These are phyloP conservation scores for Camponotus floridanus DNA, from an alignment of 1,140 invertebrate genomes.

Conservation along the genomic window DNA sequence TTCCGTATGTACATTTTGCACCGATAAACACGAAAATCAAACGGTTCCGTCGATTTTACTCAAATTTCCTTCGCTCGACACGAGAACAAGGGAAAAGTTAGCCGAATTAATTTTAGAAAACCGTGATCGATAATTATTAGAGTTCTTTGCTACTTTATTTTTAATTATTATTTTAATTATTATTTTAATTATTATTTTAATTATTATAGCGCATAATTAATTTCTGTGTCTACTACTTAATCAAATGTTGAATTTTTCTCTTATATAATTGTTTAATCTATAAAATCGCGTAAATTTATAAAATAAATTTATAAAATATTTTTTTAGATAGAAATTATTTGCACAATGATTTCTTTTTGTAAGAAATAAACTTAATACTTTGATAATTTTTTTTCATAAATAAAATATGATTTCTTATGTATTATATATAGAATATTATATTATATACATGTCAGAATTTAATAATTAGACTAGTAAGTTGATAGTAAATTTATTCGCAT, in stretches of 20 bases:
- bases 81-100: conserved; percentile 5
- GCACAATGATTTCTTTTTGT: too few relatives aligned
- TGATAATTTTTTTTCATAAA: neutral
- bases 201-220: neutral
- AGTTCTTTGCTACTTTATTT: neutral
- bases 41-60: conserved; percentile 36
- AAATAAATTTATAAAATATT: neutral
- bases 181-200: neutral
- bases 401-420: neutral
- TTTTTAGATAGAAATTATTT: neutral
- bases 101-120: conserved; percentile 29
- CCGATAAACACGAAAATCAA: conserved; percentile 63
- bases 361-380: too few relatives aligned
- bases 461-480: conserved; percentile 15
- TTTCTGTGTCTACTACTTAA: neutral
- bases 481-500: neutral
- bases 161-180: neutral
- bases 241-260: too few relatives aligned
- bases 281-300: neutral
- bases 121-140: conserved; percentile 35
- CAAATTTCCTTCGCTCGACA: conserved; percentile 44
- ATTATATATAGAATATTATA: neutral
- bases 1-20: conserved; percentile 67
- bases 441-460: neutral
- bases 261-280: neutral